Evolutionary conservation across 2,113 vertebrate species (phyloP).

Genomic region (Microtus oregoni): DNA sequence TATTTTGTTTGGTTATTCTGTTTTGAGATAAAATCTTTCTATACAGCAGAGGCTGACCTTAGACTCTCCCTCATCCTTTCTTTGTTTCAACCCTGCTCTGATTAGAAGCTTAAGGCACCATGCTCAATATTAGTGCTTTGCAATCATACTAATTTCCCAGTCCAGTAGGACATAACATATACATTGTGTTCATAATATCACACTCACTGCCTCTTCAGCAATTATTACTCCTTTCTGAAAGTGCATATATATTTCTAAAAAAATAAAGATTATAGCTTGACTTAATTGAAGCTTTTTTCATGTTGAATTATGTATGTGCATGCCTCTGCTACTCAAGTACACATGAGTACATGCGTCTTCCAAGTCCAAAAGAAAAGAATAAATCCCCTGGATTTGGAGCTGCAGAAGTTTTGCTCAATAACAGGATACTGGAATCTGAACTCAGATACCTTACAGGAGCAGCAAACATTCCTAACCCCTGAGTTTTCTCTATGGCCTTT

Average conservation of each 20-base stretch:
- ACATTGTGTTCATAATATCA: background rate
- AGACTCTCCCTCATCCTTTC: background rate
- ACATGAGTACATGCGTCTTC: too few species aligned
- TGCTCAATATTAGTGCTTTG: background rate
- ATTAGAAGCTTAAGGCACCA: background rate
- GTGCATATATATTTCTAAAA: background rate
- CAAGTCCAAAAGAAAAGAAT: background rate
- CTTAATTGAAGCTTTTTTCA: background rate
- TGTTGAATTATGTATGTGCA: background rate
- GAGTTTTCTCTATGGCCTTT: background rate
- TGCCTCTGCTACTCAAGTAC: background rate
- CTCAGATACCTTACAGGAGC: background rate
- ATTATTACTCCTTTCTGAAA: background rate
- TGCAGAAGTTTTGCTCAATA: too few species aligned
- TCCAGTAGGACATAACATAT: background rate
- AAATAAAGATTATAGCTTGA: background rate
- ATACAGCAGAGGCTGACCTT: background rate
- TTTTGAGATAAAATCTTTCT: background rate
- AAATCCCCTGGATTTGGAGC: background rate
- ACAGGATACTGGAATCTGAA: background rate
- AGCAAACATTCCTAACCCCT: background rate
- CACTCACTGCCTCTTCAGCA: rapidly evolving
- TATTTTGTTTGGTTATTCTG: background rate
- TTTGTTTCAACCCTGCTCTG: background rate
- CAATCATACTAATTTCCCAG: background rate